phyloP scores from a whole-genome alignment of 2,113 vertebrate genomes.

The Tenrec ecaudatus region DNA sequence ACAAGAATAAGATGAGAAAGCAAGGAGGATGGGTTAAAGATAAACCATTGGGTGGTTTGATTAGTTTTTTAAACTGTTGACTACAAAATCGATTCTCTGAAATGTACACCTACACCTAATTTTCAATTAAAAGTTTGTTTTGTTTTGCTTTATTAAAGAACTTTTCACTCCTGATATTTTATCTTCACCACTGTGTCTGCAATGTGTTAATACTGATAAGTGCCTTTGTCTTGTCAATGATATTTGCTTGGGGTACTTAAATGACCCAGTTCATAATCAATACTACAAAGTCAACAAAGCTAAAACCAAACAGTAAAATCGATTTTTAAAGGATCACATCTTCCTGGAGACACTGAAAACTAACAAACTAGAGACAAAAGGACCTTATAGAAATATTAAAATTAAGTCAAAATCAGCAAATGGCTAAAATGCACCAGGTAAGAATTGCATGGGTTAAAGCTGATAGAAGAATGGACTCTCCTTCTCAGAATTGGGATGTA shows the following conservation, averaged over 20 bases:
- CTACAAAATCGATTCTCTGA: too few relatives aligned
- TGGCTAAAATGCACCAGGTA: background rate
- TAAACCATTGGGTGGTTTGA: too few relatives aligned
- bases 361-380: background rate
- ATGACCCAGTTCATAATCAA: background rate
- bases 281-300: background rate
- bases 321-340: background rate
- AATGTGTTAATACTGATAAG: background rate
- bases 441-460: background rate
- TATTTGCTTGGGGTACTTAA: conserved; percentile 6
- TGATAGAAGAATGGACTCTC: background rate
- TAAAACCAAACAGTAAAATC: conserved; percentile 10
- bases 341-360: background rate
- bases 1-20: too few relatives aligned
- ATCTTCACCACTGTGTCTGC: background rate
- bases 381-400: conserved; percentile 7
- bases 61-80: too few relatives aligned
- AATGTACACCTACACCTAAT: too few relatives aligned
- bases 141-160: background rate
- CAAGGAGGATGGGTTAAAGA: too few relatives aligned
- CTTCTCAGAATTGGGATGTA: conserved; percentile 25
- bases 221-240: background rate
- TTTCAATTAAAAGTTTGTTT: too few relatives aligned
- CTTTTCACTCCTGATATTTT: background rate
- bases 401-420: conserved; percentile 13